Evolutionary conservation across 2,113 vertebrate genomes (phyloP).

Genomic region (Vulpes lagopus): DNA sequence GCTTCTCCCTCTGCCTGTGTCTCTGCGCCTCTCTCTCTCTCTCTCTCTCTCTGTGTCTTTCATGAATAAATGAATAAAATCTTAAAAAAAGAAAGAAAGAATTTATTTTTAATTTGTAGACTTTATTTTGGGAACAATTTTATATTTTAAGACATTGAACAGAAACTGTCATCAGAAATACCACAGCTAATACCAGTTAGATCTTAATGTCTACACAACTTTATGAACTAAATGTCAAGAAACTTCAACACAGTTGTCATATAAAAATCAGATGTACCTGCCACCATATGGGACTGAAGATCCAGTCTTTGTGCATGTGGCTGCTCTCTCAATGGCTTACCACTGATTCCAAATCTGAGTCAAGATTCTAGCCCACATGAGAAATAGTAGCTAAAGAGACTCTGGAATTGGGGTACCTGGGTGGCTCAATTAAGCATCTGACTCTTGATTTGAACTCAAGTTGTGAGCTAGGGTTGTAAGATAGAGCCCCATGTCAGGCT

Average conservation of each 20-base stretch:
- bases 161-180: neutral
- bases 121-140: neutral
- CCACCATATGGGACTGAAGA: neutral
- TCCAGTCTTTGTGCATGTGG: neutral
- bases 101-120: neutral
- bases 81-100: neutral
- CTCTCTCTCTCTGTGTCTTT: no score
- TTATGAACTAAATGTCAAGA: neutral
- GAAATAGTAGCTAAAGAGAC: neutral
- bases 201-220: neutral
- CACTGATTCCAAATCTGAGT: neutral
- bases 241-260: neutral
- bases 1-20: no score
- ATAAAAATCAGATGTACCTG: neutral
- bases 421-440: neutral
- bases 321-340: neutral
- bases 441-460: neutral
- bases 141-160: neutral
- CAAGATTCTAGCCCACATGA: neutral
- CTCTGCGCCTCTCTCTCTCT: no score
- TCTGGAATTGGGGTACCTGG: neutral
- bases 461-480: neutral
- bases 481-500: neutral
- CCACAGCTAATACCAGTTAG: neutral
- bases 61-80: no score